These are phyloP conservation scores for Nyctibius grandis DNA, from an alignment of 2,797 vertebrate genomes.

Conservation along the genomic window DNA sequence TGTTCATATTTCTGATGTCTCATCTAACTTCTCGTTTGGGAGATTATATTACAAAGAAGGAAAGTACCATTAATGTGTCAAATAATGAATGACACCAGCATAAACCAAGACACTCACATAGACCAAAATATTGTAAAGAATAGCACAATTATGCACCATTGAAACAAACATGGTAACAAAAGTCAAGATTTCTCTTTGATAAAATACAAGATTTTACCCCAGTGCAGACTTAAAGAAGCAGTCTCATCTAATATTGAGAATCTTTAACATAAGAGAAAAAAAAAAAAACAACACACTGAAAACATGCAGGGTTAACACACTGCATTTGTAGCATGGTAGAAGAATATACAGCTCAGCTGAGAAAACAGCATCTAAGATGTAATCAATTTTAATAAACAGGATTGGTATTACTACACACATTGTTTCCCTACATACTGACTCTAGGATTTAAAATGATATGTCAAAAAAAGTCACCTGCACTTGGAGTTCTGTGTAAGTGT, in stretches of 20 bases:
- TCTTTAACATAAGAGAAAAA: not conserved
- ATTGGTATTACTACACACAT: not conserved
- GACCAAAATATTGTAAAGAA: not conserved
- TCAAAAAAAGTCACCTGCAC: not conserved
- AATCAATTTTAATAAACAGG: not conserved
- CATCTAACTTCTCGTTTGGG: not conserved
- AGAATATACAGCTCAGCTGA: not conserved
- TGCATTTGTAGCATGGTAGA: not conserved
- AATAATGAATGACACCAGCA: not conserved
- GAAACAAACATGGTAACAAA: not conserved
- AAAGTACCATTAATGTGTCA: not conserved
- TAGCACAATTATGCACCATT: not conserved
- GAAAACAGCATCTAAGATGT: not conserved
- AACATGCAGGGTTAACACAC: not conserved
- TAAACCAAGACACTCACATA: not conserved
- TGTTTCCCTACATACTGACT: not conserved
- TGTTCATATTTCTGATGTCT: not conserved
- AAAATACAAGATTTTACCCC: not conserved
- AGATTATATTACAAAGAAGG: not conserved
- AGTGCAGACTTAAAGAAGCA: not conserved
- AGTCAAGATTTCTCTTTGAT: not conserved
- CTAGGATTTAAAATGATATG: not conserved
- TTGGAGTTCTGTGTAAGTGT: not conserved
- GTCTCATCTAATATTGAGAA: not conserved
- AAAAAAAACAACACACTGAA: not conserved